Evolutionary conservation across 2,888 invertebrate species (phyloP), one percentile per base, ranked within the genome.

Genomic region (Campaea margaritaria): DNA sequence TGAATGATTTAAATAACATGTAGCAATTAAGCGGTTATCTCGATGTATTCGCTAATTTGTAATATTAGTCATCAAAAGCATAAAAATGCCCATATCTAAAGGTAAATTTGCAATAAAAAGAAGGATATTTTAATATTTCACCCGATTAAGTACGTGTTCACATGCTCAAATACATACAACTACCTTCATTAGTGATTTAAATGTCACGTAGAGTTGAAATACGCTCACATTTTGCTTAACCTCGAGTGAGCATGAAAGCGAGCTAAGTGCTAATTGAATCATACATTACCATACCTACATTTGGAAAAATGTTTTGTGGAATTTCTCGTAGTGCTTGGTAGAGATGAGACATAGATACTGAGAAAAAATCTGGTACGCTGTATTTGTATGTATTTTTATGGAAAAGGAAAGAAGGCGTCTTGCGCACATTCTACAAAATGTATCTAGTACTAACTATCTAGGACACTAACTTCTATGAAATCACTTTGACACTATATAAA

Each of bases 201-300:
- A 61, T 51, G 51, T 61, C 60, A 52, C 47, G 42, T 34, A 43
- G 34, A 48, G 34, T 39, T 61, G 43, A 56, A 55, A 56, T 56
- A 61, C 47, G 55, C 43, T 56, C 55, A 51, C 60, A 61, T 52
- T 56, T 55, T 15, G 55, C 43, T 61, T 56, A 61, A 55, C 60
- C 51, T 56, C 55, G 47, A 47, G 55, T 8, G 43, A 56, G 53
- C 59, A 54, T 54, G 58, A 62, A 62, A 62, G 43, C 52, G 50
- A 48, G 55, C 61, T 53, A 70, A 65, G 65, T 64, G 65, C 56
- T 65, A 66, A 68, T 74, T 75, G 73, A 76, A 73, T 73, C 65
- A 67, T 73, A 72, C 67, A 65, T 55, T 55, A 67, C 58, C 51
- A 65, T 39, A 58, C 58, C 31, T 47, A 46, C 46, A 51, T 51